phyloP scores from a whole-genome alignment of 2,113 vertebrate genomes.

The Cairina moschata region DNA sequence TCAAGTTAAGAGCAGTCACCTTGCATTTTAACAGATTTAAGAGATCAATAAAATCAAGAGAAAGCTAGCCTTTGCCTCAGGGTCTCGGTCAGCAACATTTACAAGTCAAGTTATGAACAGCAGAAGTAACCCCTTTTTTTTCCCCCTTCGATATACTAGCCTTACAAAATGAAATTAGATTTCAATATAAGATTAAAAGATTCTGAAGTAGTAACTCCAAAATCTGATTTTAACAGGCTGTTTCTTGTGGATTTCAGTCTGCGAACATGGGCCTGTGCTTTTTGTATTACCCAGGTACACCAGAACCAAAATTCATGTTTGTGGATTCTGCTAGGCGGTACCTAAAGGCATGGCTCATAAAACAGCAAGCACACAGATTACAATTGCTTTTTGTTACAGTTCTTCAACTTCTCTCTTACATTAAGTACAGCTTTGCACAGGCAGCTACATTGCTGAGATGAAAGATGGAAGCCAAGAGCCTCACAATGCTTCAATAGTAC shows the following conservation, averaged over 20 bases:
- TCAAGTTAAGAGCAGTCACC: neutral
- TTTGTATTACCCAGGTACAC: neutral
- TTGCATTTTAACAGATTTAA: neutral
- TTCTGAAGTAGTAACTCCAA: neutral
- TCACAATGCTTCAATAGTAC: no score
- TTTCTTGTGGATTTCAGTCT: neutral
- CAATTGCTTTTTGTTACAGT: neutral
- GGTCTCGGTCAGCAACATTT: neutral
- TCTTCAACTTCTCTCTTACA: neutral
- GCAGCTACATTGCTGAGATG: neutral
- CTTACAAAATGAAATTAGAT: neutral
- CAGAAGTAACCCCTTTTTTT: neutral
- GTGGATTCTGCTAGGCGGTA: neutral
- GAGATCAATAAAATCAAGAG: neutral
- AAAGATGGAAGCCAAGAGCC: neutral
- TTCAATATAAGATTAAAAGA: neutral
- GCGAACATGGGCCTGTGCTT: neutral
- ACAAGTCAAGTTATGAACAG: neutral
- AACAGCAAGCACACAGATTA: neutral
- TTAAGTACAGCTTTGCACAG: neutral
- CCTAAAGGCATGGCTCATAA: neutral
- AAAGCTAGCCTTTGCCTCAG: neutral
- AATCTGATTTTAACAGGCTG: neutral
- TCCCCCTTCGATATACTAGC: neutral
- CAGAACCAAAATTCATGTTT: neutral